phyloP scores from a whole-genome alignment of 2,888 invertebrate species.

The Chymomyza amoena region DNA sequence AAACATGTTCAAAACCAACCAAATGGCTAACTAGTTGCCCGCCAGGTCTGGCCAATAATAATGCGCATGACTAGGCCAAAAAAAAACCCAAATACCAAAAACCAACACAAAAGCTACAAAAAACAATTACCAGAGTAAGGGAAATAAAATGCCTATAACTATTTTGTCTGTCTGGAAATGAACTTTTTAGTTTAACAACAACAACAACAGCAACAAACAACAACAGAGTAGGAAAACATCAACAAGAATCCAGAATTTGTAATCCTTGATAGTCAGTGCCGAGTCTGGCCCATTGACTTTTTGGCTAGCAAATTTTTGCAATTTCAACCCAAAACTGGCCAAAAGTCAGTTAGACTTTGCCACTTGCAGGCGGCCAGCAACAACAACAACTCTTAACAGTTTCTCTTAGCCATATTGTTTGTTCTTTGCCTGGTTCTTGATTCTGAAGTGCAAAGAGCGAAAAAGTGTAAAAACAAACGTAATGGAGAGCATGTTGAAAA shows the following conservation, averaged over 20 bases:
- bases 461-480: constrained; percentile 69
- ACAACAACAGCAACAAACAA: neutral
- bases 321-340: constrained; percentile 27
- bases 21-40: constrained; percentile 33
- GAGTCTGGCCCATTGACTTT: constrained; percentile 36
- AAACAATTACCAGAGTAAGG: constrained; percentile 11
- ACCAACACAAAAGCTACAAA: constrained; percentile 4
- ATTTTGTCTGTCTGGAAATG: constrained; percentile 31
- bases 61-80: constrained; percentile 32
- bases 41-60: constrained; percentile 57
- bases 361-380: constrained; percentile 51
- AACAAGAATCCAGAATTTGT: neutral
- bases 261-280: neutral
- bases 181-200: constrained; percentile 1
- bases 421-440: constrained; percentile 39
- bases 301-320: constrained; percentile 50
- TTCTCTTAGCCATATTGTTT: neutral
- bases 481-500: constrained; percentile 57
- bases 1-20: constrained; percentile 36
- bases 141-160: constrained; percentile 38
- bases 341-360: constrained; percentile 36
- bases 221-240: neutral
- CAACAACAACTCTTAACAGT: constrained; percentile 5
- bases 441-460: constrained; percentile 67
- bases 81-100: neutral